Conservation (phyloP, 92 coral and sea anemone genomes). For the Pocillopora grandis region DNA sequence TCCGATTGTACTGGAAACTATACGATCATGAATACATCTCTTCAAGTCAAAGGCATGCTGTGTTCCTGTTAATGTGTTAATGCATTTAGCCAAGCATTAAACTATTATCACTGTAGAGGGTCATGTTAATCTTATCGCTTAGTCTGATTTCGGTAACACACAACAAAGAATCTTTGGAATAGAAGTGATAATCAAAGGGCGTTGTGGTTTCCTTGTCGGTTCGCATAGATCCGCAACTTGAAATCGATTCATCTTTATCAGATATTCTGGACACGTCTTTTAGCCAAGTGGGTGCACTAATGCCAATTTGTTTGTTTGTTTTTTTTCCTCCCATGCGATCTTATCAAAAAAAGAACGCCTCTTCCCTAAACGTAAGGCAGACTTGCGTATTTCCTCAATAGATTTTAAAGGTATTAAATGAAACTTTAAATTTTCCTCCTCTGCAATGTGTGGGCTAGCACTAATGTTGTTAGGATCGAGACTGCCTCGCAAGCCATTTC, state of each 20-base stretch:
- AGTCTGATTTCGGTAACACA: background rate
- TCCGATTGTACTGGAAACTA: conserved; percentile 4
- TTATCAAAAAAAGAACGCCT: background rate
- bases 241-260: background rate
- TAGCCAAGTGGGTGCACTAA: background rate
- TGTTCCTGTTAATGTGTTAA: conserved; percentile 3
- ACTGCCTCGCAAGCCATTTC: too few relatives aligned
- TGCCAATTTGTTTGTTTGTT: background rate
- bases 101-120: background rate
- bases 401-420: too few relatives aligned
- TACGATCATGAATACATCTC: background rate
- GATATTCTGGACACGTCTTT: conserved; percentile 6
- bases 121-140: conserved; percentile 14
- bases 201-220: conserved; percentile 22
- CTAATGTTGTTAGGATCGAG: too few relatives aligned
- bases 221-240: background rate
- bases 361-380: background rate
- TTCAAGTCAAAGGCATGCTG: background rate
- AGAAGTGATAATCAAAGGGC: background rate
- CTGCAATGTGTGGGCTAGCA: too few relatives aligned
- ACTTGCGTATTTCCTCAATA: too few relatives aligned
- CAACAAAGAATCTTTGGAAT: background rate
- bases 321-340: background rate
- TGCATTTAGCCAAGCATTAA: conserved; percentile 5
- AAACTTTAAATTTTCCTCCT: too few relatives aligned